A percentile compares a stretch with the other conserved stretches of the same genome.
phyloP scores from a whole-genome alignment of 2,797 vertebrate genomes.

The Schizothorax lantsangensis region DNA sequence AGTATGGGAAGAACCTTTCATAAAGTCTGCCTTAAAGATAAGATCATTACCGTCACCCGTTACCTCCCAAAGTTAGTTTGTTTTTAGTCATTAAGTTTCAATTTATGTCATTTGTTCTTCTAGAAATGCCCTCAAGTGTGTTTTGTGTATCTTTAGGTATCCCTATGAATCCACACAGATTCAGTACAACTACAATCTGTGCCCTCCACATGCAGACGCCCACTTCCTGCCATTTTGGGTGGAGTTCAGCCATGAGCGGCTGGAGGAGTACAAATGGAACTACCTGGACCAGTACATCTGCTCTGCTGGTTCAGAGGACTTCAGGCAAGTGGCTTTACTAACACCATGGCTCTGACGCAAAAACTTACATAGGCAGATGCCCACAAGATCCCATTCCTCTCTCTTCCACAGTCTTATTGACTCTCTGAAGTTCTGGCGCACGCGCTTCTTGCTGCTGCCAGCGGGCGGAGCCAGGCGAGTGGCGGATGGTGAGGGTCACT shows the following conservation, averaged over 20 bases:
- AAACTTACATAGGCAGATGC: neutral
- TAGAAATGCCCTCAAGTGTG: neutral
- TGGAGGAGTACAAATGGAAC: conserved; percentile 99
- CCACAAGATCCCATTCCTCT: neutral
- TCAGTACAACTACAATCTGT: conserved; percentile 96
- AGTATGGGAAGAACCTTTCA: conserved; percentile 99
- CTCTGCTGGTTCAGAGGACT: conserved; percentile 96
- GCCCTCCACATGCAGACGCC: conserved; percentile 90
- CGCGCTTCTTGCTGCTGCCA: conserved; percentile 93
- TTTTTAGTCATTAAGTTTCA: neutral
- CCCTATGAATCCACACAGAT: conserved; percentile 94
- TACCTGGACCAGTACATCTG: conserved; percentile 99
- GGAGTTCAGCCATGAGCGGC: conserved; percentile 93
- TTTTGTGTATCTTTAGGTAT: conserved; percentile 77
- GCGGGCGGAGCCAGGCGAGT: conserved; percentile 92
- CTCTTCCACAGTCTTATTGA: conserved; percentile 86
- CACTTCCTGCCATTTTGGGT: conserved; percentile 97
- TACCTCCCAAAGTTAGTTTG: conserved; percentile 94
- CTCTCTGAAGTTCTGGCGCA: conserved; percentile 98
- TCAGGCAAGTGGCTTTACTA: conserved; percentile 80
- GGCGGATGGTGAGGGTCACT: conserved; percentile 89
- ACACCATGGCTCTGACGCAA: neutral
- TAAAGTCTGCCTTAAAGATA: conserved; percentile 95
- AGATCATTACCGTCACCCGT: conserved; percentile 97
- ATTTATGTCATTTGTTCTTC: neutral